Conservation (phyloP, 2,113 vertebrate species). For the Neolamprologus variostigma region DNA sequence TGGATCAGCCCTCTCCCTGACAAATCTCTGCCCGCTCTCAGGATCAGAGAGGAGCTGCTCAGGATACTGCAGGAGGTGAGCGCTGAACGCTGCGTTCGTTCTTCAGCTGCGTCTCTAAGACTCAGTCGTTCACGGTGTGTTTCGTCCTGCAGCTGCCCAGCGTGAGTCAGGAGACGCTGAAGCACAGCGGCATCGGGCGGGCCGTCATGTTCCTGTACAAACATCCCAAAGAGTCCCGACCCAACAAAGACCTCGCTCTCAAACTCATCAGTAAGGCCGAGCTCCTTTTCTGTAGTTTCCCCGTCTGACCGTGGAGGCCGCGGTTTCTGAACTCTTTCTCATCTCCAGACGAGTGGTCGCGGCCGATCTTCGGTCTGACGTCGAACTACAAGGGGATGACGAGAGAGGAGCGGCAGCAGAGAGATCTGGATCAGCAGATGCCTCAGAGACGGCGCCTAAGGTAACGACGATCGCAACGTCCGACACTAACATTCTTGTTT, state of each 20-base stretch:
- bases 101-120: neutral
- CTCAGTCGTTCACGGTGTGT: neutral
- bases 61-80: slow-evolving; percentile 91
- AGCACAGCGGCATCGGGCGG: slow-evolving; percentile 94
- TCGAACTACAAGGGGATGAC: slow-evolving; percentile 99
- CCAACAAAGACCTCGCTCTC: slow-evolving; percentile 95
- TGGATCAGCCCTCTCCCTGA: slow-evolving; percentile 98
- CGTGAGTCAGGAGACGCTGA: slow-evolving; percentile 96
- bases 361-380: slow-evolving; percentile 94
- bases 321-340: neutral
- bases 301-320: rapidly evolving
- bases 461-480: slow-evolving; percentile 42
- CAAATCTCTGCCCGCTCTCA: slow-evolving; percentile 88
- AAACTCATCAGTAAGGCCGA: slow-evolving; percentile 92
- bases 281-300: neutral
- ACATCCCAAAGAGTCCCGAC: slow-evolving; percentile 92
- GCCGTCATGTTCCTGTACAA: slow-evolving; percentile 99
- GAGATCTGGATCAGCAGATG: slow-evolving; percentile 96
- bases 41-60: slow-evolving; percentile 90
- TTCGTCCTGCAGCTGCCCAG: slow-evolving; percentile 80
- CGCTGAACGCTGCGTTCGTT: too few relatives aligned
- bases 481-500: neutral
- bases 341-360: slow-evolving; percentile 89
- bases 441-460: slow-evolving; percentile 84
- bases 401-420: slow-evolving; percentile 92